Evolutionary conservation across 2,888 invertebrate genomes (phyloP).

Genomic region (Amblyjoppa proteus): DNA sequence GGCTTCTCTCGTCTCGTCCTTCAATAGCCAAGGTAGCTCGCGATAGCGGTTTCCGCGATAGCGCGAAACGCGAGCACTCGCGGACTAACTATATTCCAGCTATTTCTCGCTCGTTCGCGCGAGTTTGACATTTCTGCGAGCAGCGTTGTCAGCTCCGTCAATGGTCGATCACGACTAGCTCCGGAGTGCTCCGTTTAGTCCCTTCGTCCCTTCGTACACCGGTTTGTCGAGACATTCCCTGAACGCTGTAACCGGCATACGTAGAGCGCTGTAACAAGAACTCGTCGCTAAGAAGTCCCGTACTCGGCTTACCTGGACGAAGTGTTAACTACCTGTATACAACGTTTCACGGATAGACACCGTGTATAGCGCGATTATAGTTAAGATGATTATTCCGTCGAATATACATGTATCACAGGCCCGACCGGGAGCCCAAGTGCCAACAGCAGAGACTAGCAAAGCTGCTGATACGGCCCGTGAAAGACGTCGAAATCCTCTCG

Average conservation of each 20-base stretch:
- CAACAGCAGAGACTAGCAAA: slow-evolving; percentile 11
- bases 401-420: slow-evolving; percentile 35
- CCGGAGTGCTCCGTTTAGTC: slow-evolving; percentile 12
- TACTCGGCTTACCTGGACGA: slow-evolving; percentile 44
- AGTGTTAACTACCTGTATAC: slow-evolving; percentile 67
- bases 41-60: background rate
- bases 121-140: slow-evolving; percentile 1
- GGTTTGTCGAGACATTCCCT: slow-evolving; percentile 19
- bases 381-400: slow-evolving; percentile 71
- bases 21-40: background rate
- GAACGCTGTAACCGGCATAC: slow-evolving; percentile 23
- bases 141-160: slow-evolving; percentile 4
- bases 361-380: slow-evolving; percentile 66
- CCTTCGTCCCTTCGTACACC: slow-evolving; percentile 29
- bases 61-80: background rate
- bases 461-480: slow-evolving; percentile 6
- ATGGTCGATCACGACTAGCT: background rate
- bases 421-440: background rate
- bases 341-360: slow-evolving; percentile 41
- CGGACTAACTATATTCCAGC: background rate
- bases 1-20: background rate
- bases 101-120: slow-evolving; percentile 12
- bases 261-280: slow-evolving; percentile 9
- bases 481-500: slow-evolving; percentile 50
- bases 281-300: slow-evolving; percentile 8